A percentile compares a stretch with the other conserved stretches of the same genome.
These are phyloP conservation scores for Poeciliopsis occidentalis DNA, from an alignment of 2,113 vertebrate genomes.

Conservation along the genomic window DNA sequence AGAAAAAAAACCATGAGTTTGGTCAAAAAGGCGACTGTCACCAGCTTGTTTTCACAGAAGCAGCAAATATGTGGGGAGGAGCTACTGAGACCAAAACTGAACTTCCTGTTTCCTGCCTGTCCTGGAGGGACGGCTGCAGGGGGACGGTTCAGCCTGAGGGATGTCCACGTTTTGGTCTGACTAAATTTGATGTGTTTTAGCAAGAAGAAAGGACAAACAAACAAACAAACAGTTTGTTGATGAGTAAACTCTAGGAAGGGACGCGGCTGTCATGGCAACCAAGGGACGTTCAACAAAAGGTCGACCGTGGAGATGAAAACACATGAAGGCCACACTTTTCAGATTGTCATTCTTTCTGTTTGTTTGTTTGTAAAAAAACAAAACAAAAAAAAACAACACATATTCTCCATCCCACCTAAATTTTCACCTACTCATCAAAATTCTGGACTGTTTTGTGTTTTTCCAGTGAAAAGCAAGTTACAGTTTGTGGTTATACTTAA, in stretches of 20 bases:
- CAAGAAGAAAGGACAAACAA: neutral
- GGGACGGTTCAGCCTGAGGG: neutral
- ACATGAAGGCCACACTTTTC: neutral
- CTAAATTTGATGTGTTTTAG: neutral
- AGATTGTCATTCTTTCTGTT: no score
- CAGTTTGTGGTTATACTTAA: no score
- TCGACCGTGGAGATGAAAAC: neutral
- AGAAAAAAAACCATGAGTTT: neutral
- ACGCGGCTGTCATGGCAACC: neutral
- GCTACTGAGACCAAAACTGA: no score
- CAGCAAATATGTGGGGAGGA: neutral
- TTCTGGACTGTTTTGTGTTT: no score
- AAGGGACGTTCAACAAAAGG: neutral
- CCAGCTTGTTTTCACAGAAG: neutral
- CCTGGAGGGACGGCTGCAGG: neutral
- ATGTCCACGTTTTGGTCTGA: neutral
- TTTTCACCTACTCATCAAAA: no score
- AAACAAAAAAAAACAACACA: no score
- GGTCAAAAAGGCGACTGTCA: neutral
- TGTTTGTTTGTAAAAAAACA: no score
- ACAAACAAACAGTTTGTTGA: no score
- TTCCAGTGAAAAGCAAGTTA: no score
- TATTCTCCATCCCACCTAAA: no score
- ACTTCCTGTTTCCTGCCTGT: neutral
- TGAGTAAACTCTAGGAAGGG: no score